A percentile compares a stretch with the other conserved stretches of the same genome.
phyloP scores from a whole-genome alignment of 2,113 vertebrate genomes.

The Siniperca knerii region DNA sequence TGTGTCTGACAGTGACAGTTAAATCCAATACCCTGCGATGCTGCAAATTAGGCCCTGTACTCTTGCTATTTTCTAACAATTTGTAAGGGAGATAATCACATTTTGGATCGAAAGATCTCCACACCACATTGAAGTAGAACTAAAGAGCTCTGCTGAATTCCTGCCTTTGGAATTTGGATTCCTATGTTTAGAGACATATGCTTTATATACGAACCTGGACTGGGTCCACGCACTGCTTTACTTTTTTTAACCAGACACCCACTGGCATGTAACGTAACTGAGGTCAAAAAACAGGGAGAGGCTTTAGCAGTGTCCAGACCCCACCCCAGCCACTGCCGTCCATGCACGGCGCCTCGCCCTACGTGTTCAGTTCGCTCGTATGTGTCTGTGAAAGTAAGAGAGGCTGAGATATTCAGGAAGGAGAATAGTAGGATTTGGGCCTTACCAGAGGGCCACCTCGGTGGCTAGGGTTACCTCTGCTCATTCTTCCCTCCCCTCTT shows the following conservation, averaged over 20 bases:
- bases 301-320: slow-evolving; percentile 43
- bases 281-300: slow-evolving; percentile 59
- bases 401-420: slow-evolving; percentile 46
- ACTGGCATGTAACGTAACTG: slow-evolving; percentile 64
- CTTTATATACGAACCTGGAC: slow-evolving; percentile 65
- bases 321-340: slow-evolving; percentile 33
- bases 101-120: slow-evolving; percentile 48
- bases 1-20: slow-evolving; percentile 42
- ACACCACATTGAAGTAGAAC: slow-evolving; percentile 54
- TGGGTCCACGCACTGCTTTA: slow-evolving; percentile 62
- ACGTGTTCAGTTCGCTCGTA: slow-evolving; percentile 31
- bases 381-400: slow-evolving; percentile 38
- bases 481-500: slow-evolving; percentile 64
- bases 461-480: slow-evolving; percentile 76
- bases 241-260: slow-evolving; percentile 70
- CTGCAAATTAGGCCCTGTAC: slow-evolving; percentile 32
- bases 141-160: slow-evolving; percentile 51
- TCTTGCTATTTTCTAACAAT: slow-evolving; percentile 46
- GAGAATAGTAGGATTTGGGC: slow-evolving; percentile 63
- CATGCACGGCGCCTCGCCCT: slow-evolving; percentile 18
- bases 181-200: slow-evolving; percentile 65
- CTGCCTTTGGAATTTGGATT: slow-evolving; percentile 60
- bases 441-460: slow-evolving; percentile 76
- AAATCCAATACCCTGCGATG: slow-evolving; percentile 27
- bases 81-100: slow-evolving; percentile 63